Conservation (phyloP, 2,888 invertebrate species). For the Lasius fuliginosus region DNA sequence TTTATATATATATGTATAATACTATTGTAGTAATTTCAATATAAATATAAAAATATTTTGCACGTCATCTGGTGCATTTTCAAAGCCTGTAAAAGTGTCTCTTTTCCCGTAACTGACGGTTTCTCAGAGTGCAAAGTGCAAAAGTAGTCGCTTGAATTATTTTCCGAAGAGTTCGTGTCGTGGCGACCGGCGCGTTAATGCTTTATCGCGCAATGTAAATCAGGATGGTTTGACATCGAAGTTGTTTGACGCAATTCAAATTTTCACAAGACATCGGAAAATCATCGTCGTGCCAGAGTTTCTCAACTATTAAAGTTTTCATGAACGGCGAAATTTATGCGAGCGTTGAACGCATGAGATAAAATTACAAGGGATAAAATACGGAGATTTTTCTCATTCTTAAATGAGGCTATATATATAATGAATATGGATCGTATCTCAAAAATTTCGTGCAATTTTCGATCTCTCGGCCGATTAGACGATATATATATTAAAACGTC, state of each 20-base stretch:
- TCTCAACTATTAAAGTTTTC: slow-evolving; percentile 20
- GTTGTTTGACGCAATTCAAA: slow-evolving; percentile 61
- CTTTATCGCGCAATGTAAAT: slow-evolving; percentile 64
- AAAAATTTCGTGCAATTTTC: background rate
- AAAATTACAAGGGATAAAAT: background rate
- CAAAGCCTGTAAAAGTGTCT: background rate
- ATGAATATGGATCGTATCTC: background rate
- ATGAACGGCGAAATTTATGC: background rate
- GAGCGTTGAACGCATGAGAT: background rate
- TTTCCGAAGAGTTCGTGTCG: slow-evolving; percentile 5
- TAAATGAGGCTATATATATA: background rate
- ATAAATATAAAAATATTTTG: slow-evolving; percentile 16
- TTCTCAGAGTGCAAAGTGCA: slow-evolving; percentile 25
- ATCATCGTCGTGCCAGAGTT: background rate
- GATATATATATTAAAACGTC: background rate
- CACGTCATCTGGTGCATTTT: background rate
- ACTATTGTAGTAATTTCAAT: background rate
- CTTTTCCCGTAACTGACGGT: background rate
- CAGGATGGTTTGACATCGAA: background rate
- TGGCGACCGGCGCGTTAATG: slow-evolving; percentile 60
- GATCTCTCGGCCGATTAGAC: background rate
- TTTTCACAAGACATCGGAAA: background rate
- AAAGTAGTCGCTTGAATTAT: slow-evolving; percentile 28
- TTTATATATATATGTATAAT: background rate
- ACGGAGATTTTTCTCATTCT: background rate